These are phyloP conservation scores for Lamprotornis superbus DNA, from an alignment of 2,113 vertebrate species.

Conservation along the genomic window DNA sequence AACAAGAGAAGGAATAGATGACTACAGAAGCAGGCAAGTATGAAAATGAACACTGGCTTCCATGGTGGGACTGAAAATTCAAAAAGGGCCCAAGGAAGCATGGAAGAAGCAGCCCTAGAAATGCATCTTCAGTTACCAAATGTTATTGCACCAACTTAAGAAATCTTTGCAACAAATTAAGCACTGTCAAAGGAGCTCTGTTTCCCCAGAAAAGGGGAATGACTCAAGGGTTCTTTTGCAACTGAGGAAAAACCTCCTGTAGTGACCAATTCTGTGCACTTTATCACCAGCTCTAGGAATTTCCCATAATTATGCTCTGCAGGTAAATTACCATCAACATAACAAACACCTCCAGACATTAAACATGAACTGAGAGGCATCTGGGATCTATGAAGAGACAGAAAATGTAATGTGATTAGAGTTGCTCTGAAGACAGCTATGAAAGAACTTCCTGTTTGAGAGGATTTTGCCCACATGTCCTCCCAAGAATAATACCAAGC, in stretches of 20 bases:
- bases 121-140: neutral
- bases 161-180: neutral
- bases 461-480: neutral
- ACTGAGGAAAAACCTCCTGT: neutral
- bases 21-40: neutral
- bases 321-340: neutral
- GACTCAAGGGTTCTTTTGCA: neutral
- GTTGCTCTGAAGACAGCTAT: neutral
- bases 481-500: neutral
- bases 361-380: neutral
- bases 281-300: neutral
- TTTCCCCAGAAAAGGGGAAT: neutral
- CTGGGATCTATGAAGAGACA: neutral
- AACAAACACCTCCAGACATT: neutral
- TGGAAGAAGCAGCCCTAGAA: neutral
- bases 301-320: neutral
- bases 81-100: neutral
- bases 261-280: neutral
- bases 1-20: neutral
- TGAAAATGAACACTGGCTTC: neutral
- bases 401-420: neutral
- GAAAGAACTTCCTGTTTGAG: slow-evolving; percentile 6
- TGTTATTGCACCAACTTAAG: neutral
- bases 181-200: neutral
- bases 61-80: neutral